A percentile compares a stretch with the other conserved stretches of the same genome.
These are phyloP conservation scores for Amitus sp. DNA, from an alignment of 2,888 invertebrate genomes.

Conservation along the genomic window DNA sequence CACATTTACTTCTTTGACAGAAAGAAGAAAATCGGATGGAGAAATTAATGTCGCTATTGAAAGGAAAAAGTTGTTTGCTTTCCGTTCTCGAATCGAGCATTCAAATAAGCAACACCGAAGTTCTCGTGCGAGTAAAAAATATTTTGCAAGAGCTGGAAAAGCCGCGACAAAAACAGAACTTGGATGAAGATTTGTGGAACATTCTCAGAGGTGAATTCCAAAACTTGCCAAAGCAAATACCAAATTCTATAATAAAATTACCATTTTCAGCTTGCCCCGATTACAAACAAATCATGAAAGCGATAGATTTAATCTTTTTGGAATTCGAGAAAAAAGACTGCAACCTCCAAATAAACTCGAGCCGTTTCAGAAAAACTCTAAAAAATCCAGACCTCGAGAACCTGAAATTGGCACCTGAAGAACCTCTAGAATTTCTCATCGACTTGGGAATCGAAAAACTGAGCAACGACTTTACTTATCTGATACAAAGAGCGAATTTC, in stretches of 20 bases:
- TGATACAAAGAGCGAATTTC: conserved; percentile 48
- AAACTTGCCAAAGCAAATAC: neutral
- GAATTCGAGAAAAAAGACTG: conserved; percentile 10
- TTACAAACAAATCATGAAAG: conserved; percentile 20
- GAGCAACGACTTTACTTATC: conserved; percentile 50
- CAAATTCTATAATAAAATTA: too few species aligned
- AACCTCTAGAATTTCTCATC: conserved; percentile 53
- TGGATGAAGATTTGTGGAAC: conserved; percentile 36
- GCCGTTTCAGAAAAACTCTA: conserved; percentile 22
- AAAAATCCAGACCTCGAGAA: conserved; percentile 11
- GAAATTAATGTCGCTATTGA: conserved; percentile 8
- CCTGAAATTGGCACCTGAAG: conserved; percentile 41
- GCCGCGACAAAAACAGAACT: conserved; percentile 29
- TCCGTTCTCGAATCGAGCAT: neutral
- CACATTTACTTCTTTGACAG: too few species aligned
- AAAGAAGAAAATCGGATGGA: conserved; percentile 16
- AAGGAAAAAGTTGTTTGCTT: conserved; percentile 5
- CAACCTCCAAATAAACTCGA: conserved; percentile 19
- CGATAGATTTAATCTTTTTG: conserved; percentile 19
- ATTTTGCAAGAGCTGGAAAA: conserved; percentile 18
- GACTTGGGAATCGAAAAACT: conserved; percentile 58
- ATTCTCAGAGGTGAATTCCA: conserved; percentile 24
- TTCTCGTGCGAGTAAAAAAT: conserved; percentile 16
- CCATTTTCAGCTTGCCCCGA: conserved; percentile 17
- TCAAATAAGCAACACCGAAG: neutral